Evolutionary conservation across 2,888 invertebrate genomes (phyloP).

Genomic region (Matsumyia berberina): DNA sequence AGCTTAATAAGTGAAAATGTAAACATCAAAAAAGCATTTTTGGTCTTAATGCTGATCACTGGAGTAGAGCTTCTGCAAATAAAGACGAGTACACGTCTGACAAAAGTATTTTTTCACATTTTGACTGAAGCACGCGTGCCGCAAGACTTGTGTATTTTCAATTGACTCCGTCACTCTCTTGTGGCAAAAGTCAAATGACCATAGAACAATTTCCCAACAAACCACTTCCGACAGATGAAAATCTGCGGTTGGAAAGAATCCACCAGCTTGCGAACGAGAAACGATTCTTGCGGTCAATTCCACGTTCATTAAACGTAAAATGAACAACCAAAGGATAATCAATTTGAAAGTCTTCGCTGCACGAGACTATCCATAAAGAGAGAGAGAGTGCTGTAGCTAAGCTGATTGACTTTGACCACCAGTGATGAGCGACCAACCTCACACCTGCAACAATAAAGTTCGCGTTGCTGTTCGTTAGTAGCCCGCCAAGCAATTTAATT

Average conservation of each 20-base stretch:
- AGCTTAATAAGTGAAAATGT: too few relatives aligned
- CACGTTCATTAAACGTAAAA: constrained; percentile 32
- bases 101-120: too few relatives aligned
- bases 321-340: constrained; percentile 26
- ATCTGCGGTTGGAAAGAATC: constrained; percentile 13
- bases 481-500: constrained; percentile 35
- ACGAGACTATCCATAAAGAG: background rate
- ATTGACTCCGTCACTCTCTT: constrained; percentile 11
- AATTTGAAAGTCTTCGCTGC: constrained; percentile 5
- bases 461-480: constrained; percentile 13
- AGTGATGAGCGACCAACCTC: background rate
- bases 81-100: too few relatives aligned
- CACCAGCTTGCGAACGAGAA: constrained; percentile 27
- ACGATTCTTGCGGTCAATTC: constrained; percentile 54
- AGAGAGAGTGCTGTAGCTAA: background rate
- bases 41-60: too few relatives aligned
- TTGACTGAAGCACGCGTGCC: too few relatives aligned
- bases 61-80: too few relatives aligned
- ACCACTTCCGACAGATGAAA: constrained; percentile 65
- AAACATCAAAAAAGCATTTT: too few relatives aligned
- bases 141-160: too few relatives aligned
- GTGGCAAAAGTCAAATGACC: constrained; percentile 2
- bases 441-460: constrained; percentile 55
- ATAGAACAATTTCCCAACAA: background rate
- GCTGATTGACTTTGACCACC: constrained; percentile 3